Base-by-base conservation (phyloP, 92 coral and sea anemone genomes). In the Porites evermanni region DNA sequence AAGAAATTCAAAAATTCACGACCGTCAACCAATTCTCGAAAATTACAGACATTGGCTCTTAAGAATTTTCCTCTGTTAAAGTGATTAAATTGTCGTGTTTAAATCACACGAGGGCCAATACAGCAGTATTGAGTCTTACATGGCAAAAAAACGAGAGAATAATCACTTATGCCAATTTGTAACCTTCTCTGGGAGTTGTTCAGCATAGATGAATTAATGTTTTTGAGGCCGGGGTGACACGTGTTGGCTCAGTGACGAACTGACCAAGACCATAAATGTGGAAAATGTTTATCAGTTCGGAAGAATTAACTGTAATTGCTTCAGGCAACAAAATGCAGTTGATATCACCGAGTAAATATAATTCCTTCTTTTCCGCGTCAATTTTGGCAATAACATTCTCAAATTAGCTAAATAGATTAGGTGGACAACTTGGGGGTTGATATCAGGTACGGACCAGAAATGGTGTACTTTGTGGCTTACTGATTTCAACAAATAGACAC, bases 161-260 rank as follows among this genome's bases (percentile, higher is more conserved):
- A 87, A 61, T 90, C 44, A 32, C 3, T 32, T 32, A 32, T 32
- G 44, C 44, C 44, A 1, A 2, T 32, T 32, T 32, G 44, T 32
- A 32, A 32, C 44, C 44, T 32, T 32, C 44, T 32, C 44, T 32
- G 44, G 44, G 44, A 80, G 87, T 89, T 38, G 95, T 92, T 79
- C 89, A 74, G 72, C 93, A 89, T 32, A 92, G 68, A 69, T 88
- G 88, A 64, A 92, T 88, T 53, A 92, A 61, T 32, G 92, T 84
- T 38, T 69, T 83, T 23, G 93, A 92, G 56, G 54, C 87, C 8
- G 87, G 72, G n/a, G 94, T 92, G 60, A 88, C 79, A 67, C 90
- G 81, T 80, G 94, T 91, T 80, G 94, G 92, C 78, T 91, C 94
- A 32, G 84, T 85, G 79, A 91, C 88, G 21, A 80, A 72, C 78